Evolutionary conservation across 2,797 vertebrate species (phyloP).

Genomic region (Calcarius lapponicus): DNA sequence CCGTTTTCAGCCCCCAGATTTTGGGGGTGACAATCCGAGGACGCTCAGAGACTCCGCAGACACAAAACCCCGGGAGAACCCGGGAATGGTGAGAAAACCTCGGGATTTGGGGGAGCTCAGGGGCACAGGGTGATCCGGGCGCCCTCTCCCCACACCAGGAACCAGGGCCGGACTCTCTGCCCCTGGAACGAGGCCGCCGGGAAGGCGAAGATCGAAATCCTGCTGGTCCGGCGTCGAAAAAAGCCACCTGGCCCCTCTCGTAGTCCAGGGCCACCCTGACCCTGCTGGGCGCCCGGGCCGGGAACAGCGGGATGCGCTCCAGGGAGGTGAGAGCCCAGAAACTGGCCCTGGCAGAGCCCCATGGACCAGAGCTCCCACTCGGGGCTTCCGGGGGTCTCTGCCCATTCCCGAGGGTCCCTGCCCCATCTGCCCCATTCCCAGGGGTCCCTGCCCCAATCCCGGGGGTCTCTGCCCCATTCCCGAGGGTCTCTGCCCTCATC

Average conservation of each 20-base stretch:
- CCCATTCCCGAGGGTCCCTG: too few species aligned
- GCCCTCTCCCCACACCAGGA: constrained; percentile 27
- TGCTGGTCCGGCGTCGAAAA: not conserved
- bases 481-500: too few species aligned
- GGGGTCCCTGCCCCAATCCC: too few species aligned
- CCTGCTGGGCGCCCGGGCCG: fast-evolving
- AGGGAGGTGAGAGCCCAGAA: constrained; percentile 37
- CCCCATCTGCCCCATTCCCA: too few species aligned
- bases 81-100: too few species aligned
- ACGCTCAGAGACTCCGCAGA: too few species aligned
- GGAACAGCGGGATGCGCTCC: not conserved
- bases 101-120: not conserved
- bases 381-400: too few species aligned
- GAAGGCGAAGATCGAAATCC: not conserved
- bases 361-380: too few species aligned
- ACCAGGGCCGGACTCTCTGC: not conserved
- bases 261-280: constrained; percentile 21
- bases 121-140: not conserved
- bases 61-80: too few species aligned
- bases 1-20: too few species aligned
- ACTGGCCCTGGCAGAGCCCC: constrained; percentile 9
- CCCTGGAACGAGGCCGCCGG: not conserved
- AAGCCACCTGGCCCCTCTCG: not conserved
- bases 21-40: too few species aligned
- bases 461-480: too few species aligned